Evolutionary conservation across 2,113 vertebrate genomes (phyloP), one percentile per base, ranked within the genome.

Genomic region (Ptyas mucosa): DNA sequence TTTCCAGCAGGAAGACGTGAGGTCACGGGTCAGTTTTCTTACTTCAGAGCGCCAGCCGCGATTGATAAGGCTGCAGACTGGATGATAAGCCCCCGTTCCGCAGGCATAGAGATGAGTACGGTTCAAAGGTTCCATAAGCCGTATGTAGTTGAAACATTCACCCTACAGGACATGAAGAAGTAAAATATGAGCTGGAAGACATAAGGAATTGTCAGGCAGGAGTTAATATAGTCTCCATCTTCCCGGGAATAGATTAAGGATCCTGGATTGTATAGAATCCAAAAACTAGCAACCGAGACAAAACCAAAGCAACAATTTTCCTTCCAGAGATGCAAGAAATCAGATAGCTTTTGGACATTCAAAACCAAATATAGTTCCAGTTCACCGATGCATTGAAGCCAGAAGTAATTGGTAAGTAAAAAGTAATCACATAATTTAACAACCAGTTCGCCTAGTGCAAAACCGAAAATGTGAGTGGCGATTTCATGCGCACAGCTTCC

Each of bases 31-130:
- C 5, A 1, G 8, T 43, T 43, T 2, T 29, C 93, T 97, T 94
- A 98, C 98, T 98, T 98, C 98, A 24, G 98, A 98, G 95, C 97
- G 98, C 98, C 98, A 98, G 91, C 98, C 98, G 90, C 98, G 92
- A 97, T 98, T 98, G 96, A 98, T 96, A 93, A 98, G 98, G 20
- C 97, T 98, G 94, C 98, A 98, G 95, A 98, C 97, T 49, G 98
- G 98, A n/a, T 97, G 98, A 96, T 98, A 98, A 29, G 98, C 98
- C 55, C 98, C 98, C 1, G 98, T 98, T 57, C 98, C 98, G 88
- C 98, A 98, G 69, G 97, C 97, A 93, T 98, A 98, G 85, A 98
- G 97, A 96, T 98, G 98, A 90, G 98, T 98, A 92, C 98, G 98
- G 97, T 98, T 98, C 97, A 98, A 97, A 0, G 98, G 98, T 93